Base-by-base conservation (phyloP, 64 coral and sea anemone genomes). In the Stylophora pistillata region DNA sequence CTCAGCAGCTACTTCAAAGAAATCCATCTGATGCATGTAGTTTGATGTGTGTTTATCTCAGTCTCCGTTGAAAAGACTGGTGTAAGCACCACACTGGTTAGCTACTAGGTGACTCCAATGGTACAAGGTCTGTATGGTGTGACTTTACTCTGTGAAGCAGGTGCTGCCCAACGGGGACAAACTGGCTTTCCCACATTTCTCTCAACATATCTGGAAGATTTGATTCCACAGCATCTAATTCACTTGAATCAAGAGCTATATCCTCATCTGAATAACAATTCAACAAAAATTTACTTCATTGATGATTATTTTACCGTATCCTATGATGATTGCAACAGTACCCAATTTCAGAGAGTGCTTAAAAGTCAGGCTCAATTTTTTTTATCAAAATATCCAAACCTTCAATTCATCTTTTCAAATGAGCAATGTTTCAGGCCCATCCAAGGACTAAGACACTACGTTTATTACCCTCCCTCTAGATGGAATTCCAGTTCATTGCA, bases 71-170 rank as follows among this genome's bases (percentile, higher is more conserved):
- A 27, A 16, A 78, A 28, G 53, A 30, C 13, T 61, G 4, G 31
- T 47, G 37, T 47, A 7, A 47, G 10, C 17, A 15, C 4, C 10
- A 14, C 7, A 18, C 65, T 53, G 57, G 90, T 71, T 94, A 98
- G 76, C 79, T 47, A 47, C 37, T 86, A 4, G 96, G 96, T 2
- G 74, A 86, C 63, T 99, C 96, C 53, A 99, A 85, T 10, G 96
- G 97, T 21, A 99, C 93, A 62, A 99, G 87, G 88, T 98, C 93
- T 47, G 90, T 95, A 65, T 99, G 93, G 64, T 99, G 94, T 12
- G 93, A 85, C 85, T 95, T 87, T 47, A 99, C 86, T 85, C 93
- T 79, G 30, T 81, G 64, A 15, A 99, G 85, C 25, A 99, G 88
- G 53, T 99, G 93, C 66, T 99, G 87, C 0, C 87, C 97, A 12